These are phyloP conservation scores for Cydia strobilella DNA, from an alignment of 1,140 invertebrate genomes.

Conservation along the genomic window DNA sequence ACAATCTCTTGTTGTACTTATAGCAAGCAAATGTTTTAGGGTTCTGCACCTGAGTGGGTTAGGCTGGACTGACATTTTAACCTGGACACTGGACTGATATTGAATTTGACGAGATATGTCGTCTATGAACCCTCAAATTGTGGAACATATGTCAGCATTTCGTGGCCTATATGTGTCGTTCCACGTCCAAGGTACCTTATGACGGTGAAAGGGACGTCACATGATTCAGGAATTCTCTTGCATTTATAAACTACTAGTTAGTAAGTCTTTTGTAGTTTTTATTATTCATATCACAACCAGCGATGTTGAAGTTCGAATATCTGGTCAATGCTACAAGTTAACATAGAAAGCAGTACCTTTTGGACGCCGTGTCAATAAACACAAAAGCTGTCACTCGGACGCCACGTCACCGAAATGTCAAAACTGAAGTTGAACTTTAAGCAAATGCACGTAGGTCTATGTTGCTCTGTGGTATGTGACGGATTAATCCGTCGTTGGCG, in stretches of 20 bases:
- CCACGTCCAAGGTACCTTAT: neutral
- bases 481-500: too few species aligned
- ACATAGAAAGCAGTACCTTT: neutral
- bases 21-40: constrained; percentile 20
- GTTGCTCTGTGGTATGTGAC: too few species aligned
- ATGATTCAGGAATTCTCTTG: too few species aligned
- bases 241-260: too few species aligned
- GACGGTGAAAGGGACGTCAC: neutral
- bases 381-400: too few species aligned
- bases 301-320: neutral
- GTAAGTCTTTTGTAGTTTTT: too few species aligned
- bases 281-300: too few species aligned
- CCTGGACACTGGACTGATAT: neutral
- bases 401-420: too few species aligned
- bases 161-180: neutral
- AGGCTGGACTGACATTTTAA: neutral
- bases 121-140: too few species aligned
- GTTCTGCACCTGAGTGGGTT: constrained; percentile 14
- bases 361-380: too few species aligned
- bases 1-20: constrained; percentile 23
- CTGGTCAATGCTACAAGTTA: neutral
- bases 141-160: neutral
- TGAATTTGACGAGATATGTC: neutral
- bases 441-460: too few species aligned
- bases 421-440: too few species aligned